Conservation (phyloP, 2,113 vertebrate genomes). For the Mormyrus iriodes region DNA sequence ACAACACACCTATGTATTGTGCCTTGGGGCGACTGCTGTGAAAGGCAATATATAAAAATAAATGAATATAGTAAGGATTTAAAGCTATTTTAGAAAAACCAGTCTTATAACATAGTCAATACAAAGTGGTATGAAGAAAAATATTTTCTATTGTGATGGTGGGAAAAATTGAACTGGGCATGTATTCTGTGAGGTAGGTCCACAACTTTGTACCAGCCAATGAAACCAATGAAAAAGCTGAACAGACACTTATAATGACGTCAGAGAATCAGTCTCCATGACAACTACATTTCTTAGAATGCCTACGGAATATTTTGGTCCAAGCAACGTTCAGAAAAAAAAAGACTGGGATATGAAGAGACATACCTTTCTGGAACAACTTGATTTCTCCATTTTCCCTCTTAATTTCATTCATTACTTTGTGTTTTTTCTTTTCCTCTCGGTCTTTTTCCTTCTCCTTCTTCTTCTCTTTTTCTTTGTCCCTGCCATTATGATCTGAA, state of each 20-base stretch:
- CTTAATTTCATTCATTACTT: conserved; percentile 83
- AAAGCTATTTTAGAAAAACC: neutral
- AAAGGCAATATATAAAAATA: neutral
- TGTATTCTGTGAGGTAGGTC: neutral
- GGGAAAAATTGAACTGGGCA: neutral
- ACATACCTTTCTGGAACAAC: conserved; percentile 82
- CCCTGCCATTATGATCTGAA: conserved; percentile 74
- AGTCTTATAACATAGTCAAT: neutral
- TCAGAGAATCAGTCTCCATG: conserved; percentile 13
- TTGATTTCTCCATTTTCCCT: conserved; percentile 91
- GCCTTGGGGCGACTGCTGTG: neutral
- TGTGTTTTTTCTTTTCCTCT: conserved; percentile 88
- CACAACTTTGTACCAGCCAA: conserved; percentile 3
- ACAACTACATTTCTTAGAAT: conserved; percentile 16
- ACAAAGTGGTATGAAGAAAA: neutral
- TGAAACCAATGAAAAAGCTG: conserved; percentile 12
- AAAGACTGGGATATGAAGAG: neutral
- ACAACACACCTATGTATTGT: neutral
- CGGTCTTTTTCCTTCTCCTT: conserved; percentile 68
- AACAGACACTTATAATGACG: conserved; percentile 11
- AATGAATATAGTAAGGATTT: neutral
- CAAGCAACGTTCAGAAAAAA: neutral
- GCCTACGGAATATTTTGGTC: neutral
- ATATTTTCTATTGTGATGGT: neutral
- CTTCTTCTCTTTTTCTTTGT: conserved; percentile 60